Base-by-base conservation (phyloP, 2,888 invertebrate genomes). In the Sarcophaga rosellei region DNA sequence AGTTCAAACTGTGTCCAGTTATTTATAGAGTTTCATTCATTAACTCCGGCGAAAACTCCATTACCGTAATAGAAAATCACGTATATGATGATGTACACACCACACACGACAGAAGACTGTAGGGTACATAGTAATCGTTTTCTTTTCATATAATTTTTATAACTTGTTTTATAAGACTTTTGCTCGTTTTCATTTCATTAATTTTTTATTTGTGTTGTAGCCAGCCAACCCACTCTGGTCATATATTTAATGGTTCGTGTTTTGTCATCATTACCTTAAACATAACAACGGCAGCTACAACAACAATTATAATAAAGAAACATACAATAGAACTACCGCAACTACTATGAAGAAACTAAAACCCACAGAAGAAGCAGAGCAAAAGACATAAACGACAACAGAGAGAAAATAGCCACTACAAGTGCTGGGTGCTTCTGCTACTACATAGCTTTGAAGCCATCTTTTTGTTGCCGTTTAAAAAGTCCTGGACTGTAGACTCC, bases 181-280 rank as follows among this genome's bases (percentile, higher is more conserved):
- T 61, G 17, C 20, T 21, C 20, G 10, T 21, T 61, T 61, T 61
- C 17, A 25, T 44, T n/a, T 44, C 0, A 61, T 20, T 20, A 53
- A 53, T 53, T 53, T 53, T 53, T 53, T 15, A 53, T 53, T 53
- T 53, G 15, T 53, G 44, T 53, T 65, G 21, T 70, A 70, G 35
- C 15, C 15, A 23, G 59, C 62, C 62, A 74, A 69, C 80, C 84
- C 77, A 80, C 68, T 68, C 20, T 80, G 63, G 76, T 74, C 83
- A 69, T 78, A 69, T 53, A 47, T 75, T 57, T 44, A 74, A 74
- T 74, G 53, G 76, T 83, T 84, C 86, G 84, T 86, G 86, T 86
- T 86, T 84, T 84, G 81, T 84, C 84, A 84, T 84, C 83, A 86
- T 86, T 86, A 81, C 65, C 74, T 80, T 80, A 35, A 81, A 83